phyloP scores from a whole-genome alignment of 2,888 invertebrate genomes.

The Nomada flava region DNA sequence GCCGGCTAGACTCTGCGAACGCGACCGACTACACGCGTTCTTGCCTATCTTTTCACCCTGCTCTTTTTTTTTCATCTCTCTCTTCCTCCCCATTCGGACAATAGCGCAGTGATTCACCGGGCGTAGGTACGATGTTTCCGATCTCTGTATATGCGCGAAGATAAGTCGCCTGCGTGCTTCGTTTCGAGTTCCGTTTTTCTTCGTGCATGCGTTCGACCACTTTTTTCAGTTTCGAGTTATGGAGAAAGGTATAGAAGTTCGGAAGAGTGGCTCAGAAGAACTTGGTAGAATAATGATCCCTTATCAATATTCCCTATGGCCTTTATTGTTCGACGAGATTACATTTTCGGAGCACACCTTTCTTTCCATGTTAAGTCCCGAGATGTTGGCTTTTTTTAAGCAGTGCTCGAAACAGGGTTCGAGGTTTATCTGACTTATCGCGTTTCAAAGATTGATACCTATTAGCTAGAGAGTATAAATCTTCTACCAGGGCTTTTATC shows the following conservation, averaged over 20 bases:
- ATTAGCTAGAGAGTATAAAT: slow-evolving; percentile 1
- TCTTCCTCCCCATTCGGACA: slow-evolving; percentile 44
- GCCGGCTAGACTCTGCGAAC: slow-evolving; percentile 51
- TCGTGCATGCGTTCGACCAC: slow-evolving; percentile 13
- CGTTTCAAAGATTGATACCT: slow-evolving; percentile 37
- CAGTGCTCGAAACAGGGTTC: neutral
- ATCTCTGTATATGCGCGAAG: slow-evolving; percentile 47
- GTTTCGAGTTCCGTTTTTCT: slow-evolving; percentile 45
- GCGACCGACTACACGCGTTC: slow-evolving; percentile 53
- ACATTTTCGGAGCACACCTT: neutral
- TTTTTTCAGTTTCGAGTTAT: slow-evolving; percentile 18
- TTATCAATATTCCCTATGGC: neutral
- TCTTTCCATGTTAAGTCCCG: neutral
- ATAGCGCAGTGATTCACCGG: slow-evolving; percentile 66
- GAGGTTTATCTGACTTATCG: slow-evolving; percentile 41
- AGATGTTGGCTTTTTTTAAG: neutral
- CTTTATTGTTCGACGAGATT: neutral
- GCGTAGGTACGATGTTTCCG: slow-evolving; percentile 55
- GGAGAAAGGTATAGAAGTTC: neutral
- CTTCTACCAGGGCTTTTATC: slow-evolving; percentile 34
- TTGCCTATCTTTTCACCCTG: slow-evolving; percentile 59
- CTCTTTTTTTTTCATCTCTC: slow-evolving; percentile 29
- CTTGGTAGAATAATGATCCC: neutral
- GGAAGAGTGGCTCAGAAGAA: neutral
- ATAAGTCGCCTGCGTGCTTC: slow-evolving; percentile 54